Conservation (phyloP, 2,888 invertebrate genomes). For the Sicus ferrugineus region DNA sequence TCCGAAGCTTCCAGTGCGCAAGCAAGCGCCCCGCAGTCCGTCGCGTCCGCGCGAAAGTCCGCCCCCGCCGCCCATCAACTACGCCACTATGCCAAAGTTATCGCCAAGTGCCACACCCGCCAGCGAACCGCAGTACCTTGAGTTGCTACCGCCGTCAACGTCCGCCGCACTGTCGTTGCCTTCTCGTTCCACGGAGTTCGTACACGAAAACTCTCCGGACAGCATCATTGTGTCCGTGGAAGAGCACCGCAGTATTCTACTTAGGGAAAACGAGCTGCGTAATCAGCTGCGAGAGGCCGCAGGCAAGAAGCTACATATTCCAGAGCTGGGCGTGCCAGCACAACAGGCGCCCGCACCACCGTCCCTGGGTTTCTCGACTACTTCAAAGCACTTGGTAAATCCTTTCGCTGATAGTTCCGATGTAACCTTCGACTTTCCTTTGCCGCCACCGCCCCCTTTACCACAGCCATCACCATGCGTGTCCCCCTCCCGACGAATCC, state of each 20-base stretch:
- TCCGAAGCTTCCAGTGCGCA: slow-evolving; percentile 50
- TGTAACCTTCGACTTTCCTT: slow-evolving; percentile 53
- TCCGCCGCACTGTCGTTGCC: slow-evolving; percentile 51
- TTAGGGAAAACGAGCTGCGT: slow-evolving; percentile 62
- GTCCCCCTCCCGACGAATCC: slow-evolving; percentile 10
- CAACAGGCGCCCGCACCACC: slow-evolving; percentile 54
- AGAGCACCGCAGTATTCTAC: slow-evolving; percentile 60
- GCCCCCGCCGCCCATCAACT: slow-evolving; percentile 64
- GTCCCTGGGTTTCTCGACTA: slow-evolving; percentile 17
- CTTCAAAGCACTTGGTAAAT: slow-evolving; percentile 59
- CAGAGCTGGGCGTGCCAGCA: slow-evolving; percentile 49
- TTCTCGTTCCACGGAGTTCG: slow-evolving; percentile 55
- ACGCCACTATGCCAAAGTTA: slow-evolving; percentile 56
- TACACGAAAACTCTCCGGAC: slow-evolving; percentile 62
- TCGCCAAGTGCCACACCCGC: slow-evolving; percentile 37
- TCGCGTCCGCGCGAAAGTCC: slow-evolving; percentile 61
- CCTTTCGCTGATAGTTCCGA: slow-evolving; percentile 58
- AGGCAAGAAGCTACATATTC: slow-evolving; percentile 39
- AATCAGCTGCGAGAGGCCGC: slow-evolving; percentile 53
- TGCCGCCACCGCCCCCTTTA: slow-evolving; percentile 49
- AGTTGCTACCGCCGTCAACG: slow-evolving; percentile 55
- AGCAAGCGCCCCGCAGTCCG: slow-evolving; percentile 44
- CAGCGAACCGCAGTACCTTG: slow-evolving; percentile 55
- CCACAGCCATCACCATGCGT: slow-evolving; percentile 4
- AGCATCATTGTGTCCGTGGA: slow-evolving; percentile 62